Conservation (phyloP, 2,888 invertebrate species). For the Drosophila nr. medialis region DNA sequence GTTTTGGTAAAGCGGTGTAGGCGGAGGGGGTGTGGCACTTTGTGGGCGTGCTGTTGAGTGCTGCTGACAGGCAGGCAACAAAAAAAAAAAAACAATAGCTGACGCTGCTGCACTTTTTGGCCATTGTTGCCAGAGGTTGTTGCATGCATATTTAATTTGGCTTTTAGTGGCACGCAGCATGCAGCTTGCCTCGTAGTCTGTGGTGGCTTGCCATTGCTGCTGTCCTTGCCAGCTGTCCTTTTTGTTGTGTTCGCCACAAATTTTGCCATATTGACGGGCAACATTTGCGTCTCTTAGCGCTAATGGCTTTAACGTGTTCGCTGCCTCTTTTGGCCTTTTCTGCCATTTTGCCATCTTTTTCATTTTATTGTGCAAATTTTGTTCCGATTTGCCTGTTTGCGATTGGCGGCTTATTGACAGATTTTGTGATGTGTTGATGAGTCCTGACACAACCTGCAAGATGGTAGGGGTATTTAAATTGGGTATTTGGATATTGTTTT, state of each 20-base stretch:
- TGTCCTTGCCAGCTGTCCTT: constrained; percentile 38
- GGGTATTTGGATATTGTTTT: neutral
- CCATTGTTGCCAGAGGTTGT: constrained; percentile 27
- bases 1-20: constrained; percentile 42
- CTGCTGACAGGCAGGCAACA: constrained; percentile 44
- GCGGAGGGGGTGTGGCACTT: neutral
- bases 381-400: constrained; percentile 22
- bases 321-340: constrained; percentile 51
- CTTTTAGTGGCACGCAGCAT: constrained; percentile 68
- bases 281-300: constrained; percentile 62
- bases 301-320: constrained; percentile 76
- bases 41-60: constrained; percentile 38
- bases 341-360: constrained; percentile 11
- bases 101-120: constrained; percentile 44
- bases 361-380: constrained; percentile 44
- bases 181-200: constrained; percentile 24
- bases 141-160: constrained; percentile 81
- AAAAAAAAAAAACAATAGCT: constrained; percentile 6
- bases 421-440: constrained; percentile 16
- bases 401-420: constrained; percentile 50
- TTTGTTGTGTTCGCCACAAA: constrained; percentile 30
- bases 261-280: constrained; percentile 64
- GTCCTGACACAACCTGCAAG: neutral
- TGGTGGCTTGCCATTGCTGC: constrained; percentile 31
- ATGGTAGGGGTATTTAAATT: neutral